Evolutionary conservation across 2,113 vertebrate species (phyloP).

Genomic region (Centropus bengalensis): DNA sequence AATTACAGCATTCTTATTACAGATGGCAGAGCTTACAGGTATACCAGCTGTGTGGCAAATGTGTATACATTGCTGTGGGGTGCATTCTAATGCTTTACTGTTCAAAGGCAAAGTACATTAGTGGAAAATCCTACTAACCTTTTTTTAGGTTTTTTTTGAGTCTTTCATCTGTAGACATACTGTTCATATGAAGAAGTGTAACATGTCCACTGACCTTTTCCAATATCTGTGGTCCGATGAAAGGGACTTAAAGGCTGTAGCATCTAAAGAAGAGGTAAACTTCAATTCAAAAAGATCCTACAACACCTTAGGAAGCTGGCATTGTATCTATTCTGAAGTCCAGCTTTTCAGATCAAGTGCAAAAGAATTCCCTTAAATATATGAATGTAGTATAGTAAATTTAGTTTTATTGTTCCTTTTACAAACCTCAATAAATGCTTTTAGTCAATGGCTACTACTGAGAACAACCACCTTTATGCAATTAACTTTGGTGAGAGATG

Average conservation of each 20-base stretch:
- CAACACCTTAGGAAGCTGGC: neutral
- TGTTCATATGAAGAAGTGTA: neutral
- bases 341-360: neutral
- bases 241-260: conserved; percentile 20
- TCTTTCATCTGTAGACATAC: neutral
- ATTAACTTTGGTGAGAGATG: neutral
- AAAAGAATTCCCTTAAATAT: neutral
- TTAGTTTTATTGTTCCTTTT: conserved; percentile 27
- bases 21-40: neutral
- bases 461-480: conserved; percentile 16
- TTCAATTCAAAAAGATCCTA: neutral
- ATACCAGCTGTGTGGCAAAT: neutral
- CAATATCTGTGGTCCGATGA: neutral
- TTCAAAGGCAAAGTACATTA: neutral
- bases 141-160: neutral
- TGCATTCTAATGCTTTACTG: neutral
- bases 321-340: neutral
- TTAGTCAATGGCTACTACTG: conserved; percentile 31
- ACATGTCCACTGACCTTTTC: conserved; percentile 2
- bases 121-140: neutral
- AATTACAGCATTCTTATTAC: neutral
- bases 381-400: neutral
- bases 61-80: neutral
- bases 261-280: neutral
- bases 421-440: conserved; percentile 8